Evolutionary conservation across 2,888 invertebrate genomes (phyloP), one percentile per base, ranked within the genome.

Genomic region (Apeira syringaria): DNA sequence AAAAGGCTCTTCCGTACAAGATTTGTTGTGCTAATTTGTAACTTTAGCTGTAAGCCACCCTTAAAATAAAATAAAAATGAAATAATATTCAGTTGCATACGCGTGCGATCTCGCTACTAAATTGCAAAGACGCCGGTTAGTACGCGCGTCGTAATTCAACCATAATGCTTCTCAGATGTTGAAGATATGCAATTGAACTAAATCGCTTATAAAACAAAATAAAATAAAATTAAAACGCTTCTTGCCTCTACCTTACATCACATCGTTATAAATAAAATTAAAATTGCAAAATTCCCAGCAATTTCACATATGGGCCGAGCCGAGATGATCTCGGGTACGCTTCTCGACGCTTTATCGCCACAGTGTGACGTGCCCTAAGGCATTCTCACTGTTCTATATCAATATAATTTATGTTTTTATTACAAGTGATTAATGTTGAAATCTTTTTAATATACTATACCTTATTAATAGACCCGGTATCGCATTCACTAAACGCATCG

Each of bases 211-310:
- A n/a, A n/a, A n/a, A n/a, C n/a, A n/a, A n/a, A n/a, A n/a, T n/a
- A n/a, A n/a, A n/a, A n/a, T n/a, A n/a, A n/a, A n/a, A n/a, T 4
- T 15, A 15, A 46, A 24, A 22, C 68, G 65, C 68, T 54, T 2
- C 3, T 6, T 44, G 47, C 65, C 61, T 38, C 31, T 53, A 34
- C n/a, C 56, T 76, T 76, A 41, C 13, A 54, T 46, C 49, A 47
- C 47, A 47, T 73, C 70, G 78, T 81, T 85, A 87, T 84, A 87
- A 87, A 87, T 87, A 83, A 88, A 89, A 87, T 88, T 88, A 86
- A 89, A 89, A 89, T 89, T 88, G 84, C 83, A 86, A 88, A 87
- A 84, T 83, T 80, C 79, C 67, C 77, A 85, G 71, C 85, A 84
- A 87, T 88, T 87, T 87, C 87, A 85, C 87, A 87, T 86, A 87